Percentiles rank a stretch among this genome's conserved stretches.
phyloP scores from a whole-genome alignment of 2,888 invertebrate genomes.

The Dryococelus australis region DNA sequence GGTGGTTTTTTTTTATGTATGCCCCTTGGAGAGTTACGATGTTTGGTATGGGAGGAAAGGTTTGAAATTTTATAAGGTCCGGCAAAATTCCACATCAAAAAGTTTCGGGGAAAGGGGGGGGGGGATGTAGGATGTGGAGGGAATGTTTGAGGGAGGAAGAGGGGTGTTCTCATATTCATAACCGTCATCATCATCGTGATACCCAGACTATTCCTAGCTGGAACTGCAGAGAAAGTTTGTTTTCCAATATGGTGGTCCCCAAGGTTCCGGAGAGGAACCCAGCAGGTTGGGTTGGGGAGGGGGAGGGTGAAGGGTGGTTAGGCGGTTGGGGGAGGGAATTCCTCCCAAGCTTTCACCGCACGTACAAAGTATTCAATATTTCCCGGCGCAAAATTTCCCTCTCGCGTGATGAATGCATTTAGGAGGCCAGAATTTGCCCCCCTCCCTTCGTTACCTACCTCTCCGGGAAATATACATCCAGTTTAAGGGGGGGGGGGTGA shows the following conservation, averaged over 20 bases:
- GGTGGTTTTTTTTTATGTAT: background rate
- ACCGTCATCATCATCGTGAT: background rate
- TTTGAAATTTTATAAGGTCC: background rate
- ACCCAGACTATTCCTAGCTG: background rate
- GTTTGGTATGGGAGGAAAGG: background rate
- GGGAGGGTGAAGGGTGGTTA: no score
- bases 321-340: background rate
- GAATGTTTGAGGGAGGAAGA: background rate
- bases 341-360: background rate
- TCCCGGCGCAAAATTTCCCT: background rate
- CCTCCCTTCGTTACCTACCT: background rate
- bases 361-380: constrained; percentile 12
- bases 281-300: no score
- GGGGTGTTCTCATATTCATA: background rate
- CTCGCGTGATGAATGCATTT: background rate
- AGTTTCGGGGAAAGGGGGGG: background rate
- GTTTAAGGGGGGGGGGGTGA: background rate
- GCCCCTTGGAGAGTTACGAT: background rate
- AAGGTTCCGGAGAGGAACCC: background rate
- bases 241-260: background rate
- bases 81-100: background rate
- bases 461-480: background rate
- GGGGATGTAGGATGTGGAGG: background rate
- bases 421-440: background rate
- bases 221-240: constrained; percentile 2